These are phyloP conservation scores for Carlito syrichta DNA, from an alignment of 2,113 vertebrate species.

Conservation along the genomic window DNA sequence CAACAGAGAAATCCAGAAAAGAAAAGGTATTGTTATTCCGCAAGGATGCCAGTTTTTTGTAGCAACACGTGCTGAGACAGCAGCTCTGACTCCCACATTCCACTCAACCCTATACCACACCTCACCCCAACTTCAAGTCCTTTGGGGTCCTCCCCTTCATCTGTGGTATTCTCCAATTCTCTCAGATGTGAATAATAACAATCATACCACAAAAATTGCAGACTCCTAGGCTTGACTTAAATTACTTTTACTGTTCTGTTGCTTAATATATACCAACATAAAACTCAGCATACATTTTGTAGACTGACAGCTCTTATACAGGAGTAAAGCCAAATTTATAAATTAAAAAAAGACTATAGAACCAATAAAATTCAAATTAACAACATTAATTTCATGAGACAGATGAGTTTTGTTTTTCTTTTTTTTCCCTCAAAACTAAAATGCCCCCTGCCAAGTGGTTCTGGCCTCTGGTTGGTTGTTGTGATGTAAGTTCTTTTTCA, in stretches of 20 bases:
- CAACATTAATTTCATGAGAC: not conserved
- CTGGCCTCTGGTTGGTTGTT: rapidly evolving
- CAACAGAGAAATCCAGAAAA: not conserved
- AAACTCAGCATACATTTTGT: not conserved
- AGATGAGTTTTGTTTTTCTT: not conserved
- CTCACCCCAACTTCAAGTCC: not conserved
- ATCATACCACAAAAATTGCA: not conserved
- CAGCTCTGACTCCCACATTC: not conserved
- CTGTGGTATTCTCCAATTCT: not conserved
- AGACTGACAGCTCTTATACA: not conserved
- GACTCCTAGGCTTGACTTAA: not conserved
- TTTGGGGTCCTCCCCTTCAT: rapidly evolving
- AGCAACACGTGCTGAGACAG: too few relatives aligned
- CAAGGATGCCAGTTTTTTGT: not conserved
- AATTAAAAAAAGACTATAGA: not conserved
- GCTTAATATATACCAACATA: not conserved
- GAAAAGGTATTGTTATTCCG: too few relatives aligned
- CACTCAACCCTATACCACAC: rapidly evolving
- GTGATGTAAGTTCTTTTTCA: rapidly evolving
- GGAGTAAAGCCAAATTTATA: not conserved
- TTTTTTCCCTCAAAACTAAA: not conserved
- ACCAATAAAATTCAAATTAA: not conserved
- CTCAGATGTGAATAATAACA: not conserved
- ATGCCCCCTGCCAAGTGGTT: rapidly evolving
- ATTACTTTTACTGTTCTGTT: not conserved